Evolutionary conservation across 1,140 invertebrate species (phyloP), one percentile per base, ranked within the genome.

Genomic region (Pentalonia nigronervosa): DNA sequence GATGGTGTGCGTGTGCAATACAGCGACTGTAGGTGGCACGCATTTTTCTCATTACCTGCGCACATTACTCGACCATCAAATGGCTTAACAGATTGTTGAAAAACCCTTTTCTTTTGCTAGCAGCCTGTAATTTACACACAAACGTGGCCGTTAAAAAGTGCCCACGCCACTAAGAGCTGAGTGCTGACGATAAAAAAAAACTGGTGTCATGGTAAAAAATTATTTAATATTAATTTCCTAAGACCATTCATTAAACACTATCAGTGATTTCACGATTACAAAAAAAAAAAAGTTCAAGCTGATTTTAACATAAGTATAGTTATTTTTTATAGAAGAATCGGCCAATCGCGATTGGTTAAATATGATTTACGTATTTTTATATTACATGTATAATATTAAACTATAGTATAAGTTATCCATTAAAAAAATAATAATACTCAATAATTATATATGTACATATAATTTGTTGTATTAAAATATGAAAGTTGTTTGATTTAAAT

Each of bases 71-170:
- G 67, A 34, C 91, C 60, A 83, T 81, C 60, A 92, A 92, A 92
- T 92, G 67, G 67, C 67, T 92, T 81, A 92, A 92, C 60, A 92
- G 60, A 92, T 81, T 92, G 91, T 83, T 92, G 91, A 92, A 83
- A 92, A 90, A 83, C 60, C 60, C 91, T 92, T 81, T 92, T 92
- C 91, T 92, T 92, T 83, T 21, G 91, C 60, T 92, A 83, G 67
- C n/a, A 76, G 47, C 67, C 67, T 92, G 91, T 83, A 92, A 83
- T 92, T 92, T 92, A 92, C 91, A 91, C 90, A 81, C 91, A 92
- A 92, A 92, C 67, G 67, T 2, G 76, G 67, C 76, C 47, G 45
- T 81, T 92, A 92, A 91, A 92, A 92, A 91, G 90, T 92, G 34
- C 91, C 53, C 76, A 92, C 47, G 47, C 91, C 91, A 84, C 91